These are phyloP conservation scores for Epinephelus coioides DNA, from an alignment of 2,797 vertebrate genomes.

Conservation along the genomic window DNA sequence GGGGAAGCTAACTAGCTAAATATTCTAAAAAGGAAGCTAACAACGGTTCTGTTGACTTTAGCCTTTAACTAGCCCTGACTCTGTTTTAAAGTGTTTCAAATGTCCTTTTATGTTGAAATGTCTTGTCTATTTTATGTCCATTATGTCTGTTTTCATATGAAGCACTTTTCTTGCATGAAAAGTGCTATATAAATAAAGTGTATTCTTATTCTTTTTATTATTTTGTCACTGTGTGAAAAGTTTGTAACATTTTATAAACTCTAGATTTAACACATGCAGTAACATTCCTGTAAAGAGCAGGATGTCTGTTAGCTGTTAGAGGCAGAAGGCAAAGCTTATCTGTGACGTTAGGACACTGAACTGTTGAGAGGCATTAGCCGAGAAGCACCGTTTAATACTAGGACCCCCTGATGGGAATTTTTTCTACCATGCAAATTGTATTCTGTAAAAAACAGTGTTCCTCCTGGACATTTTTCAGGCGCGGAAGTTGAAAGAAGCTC, in stretches of 20 bases:
- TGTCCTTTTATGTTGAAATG: no score
- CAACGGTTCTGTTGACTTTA: no score
- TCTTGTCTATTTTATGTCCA: no score
- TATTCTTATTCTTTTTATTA: no score
- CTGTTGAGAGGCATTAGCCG: constrained; percentile 8
- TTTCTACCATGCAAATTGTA: background rate
- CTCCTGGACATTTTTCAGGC: background rate
- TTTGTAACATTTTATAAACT: background rate
- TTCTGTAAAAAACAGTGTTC: background rate
- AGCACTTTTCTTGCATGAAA: no score
- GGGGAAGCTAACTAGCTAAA: no score
- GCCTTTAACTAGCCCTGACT: no score
- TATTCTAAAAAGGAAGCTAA: no score
- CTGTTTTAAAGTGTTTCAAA: no score
- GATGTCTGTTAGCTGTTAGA: background rate
- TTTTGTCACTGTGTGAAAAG: background rate
- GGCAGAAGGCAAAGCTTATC: constrained; percentile 18
- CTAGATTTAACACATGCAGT: background rate
- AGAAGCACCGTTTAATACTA: background rate
- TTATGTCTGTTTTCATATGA: no score
- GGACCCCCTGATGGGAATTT: background rate
- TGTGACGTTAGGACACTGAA: background rate
- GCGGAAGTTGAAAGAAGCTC: background rate
- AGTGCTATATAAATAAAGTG: no score
- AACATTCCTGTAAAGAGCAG: background rate